A percentile compares a stretch with the other conserved stretches of the same genome.
phyloP scores from a whole-genome alignment of 2,113 vertebrate genomes.

The Ovibos moschatus region DNA sequence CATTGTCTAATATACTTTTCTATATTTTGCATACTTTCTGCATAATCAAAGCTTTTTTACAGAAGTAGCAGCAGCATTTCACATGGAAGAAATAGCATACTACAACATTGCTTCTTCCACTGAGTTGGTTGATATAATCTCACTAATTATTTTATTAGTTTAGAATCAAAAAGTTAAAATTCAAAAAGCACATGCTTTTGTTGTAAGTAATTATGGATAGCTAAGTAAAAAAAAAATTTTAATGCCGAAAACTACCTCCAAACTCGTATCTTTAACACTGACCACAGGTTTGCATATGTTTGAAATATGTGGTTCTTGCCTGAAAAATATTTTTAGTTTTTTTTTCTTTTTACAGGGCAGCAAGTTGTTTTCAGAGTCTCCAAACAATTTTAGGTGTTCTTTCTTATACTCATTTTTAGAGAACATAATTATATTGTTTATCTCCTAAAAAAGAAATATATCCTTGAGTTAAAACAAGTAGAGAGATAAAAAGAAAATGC shows the following conservation, averaged over 20 bases:
- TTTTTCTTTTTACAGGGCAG: neutral
- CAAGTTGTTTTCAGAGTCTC: neutral
- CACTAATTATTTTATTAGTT: neutral
- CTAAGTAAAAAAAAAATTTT: neutral
- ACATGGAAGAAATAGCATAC: neutral
- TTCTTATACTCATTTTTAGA: slow-evolving; percentile 11
- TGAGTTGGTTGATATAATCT: neutral
- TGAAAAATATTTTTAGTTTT: neutral
- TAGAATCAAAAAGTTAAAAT: neutral
- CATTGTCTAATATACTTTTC: neutral
- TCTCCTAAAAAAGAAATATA: slow-evolving; percentile 12
- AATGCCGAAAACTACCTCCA: neutral
- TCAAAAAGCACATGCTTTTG: neutral
- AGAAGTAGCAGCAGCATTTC: neutral
- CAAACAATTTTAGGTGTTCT: slow-evolving; percentile 19
- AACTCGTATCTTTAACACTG: neutral
- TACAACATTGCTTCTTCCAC: neutral
- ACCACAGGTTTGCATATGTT: neutral
- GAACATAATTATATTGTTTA: slow-evolving; percentile 24
- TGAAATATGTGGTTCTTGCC: neutral
- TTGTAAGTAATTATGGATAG: neutral
- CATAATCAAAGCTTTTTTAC: neutral
- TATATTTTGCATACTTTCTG: neutral
- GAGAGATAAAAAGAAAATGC: neutral
- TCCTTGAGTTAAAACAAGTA: neutral